These are phyloP conservation scores for Zootoca vivipara DNA, from an alignment of 2,113 vertebrate species.

Conservation along the genomic window DNA sequence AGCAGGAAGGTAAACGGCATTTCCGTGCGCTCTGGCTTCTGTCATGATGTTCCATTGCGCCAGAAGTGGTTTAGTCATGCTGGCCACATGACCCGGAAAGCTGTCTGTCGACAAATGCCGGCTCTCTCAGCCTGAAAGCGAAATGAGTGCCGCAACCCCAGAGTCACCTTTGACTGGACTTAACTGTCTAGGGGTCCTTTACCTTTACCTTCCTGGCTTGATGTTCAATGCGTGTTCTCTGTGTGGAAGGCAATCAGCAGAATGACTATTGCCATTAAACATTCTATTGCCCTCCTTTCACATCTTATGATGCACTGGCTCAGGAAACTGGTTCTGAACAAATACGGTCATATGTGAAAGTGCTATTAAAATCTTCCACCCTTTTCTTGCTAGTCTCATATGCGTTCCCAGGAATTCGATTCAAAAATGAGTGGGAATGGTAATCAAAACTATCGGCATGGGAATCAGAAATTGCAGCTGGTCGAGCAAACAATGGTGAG, in stretches of 20 bases:
- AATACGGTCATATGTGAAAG: not conserved
- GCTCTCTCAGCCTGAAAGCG: too few relatives aligned
- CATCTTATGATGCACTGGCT: not conserved
- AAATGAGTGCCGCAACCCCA: too few relatives aligned
- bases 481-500: constrained; percentile 8
- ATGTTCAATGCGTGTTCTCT: too few relatives aligned
- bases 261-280: not conserved
- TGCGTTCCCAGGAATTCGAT: not conserved
- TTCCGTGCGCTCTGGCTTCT: too few relatives aligned
- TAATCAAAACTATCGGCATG: not conserved
- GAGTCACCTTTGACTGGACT: too few relatives aligned
- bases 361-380: not conserved
- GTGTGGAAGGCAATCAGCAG: not conserved
- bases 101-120: too few relatives aligned
- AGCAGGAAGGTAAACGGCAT: too few relatives aligned
- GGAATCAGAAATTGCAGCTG: not conserved
- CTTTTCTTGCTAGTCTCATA: not conserved
- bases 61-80: too few relatives aligned
- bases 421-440: not conserved
- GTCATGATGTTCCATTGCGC: too few relatives aligned
- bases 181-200: too few relatives aligned
- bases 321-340: not conserved
- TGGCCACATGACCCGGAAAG: too few relatives aligned
- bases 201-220: too few relatives aligned
- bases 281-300: not conserved